Evolutionary conservation across 1,140 invertebrate genomes (phyloP), one percentile per base, ranked within the genome.

Genomic region (Teleopsis dalmanni): DNA sequence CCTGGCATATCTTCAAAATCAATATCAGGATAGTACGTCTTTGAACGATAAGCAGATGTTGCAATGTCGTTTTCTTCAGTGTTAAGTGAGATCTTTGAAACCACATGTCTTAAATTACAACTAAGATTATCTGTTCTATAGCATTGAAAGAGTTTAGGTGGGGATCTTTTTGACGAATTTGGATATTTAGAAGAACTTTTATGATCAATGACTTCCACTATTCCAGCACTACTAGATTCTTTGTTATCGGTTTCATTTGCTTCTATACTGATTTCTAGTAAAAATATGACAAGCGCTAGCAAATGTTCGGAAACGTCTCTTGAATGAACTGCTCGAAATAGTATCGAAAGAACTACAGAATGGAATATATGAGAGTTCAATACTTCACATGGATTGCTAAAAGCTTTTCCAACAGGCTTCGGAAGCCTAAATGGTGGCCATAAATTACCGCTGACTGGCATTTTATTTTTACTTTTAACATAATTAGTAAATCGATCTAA

Each of bases 401-500:
- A 91, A 2, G 81, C 78, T 2, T 73, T 62, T 21, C 79, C 77
- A 2, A 82, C 78, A 5, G 78, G 73, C 18, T 76, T 66, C 5
- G 89, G 88, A 33, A 84, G 74, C 41, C 86, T 74, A 65, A 87
- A 91, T 1, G 90, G 90, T 31, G 89, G 88, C 90, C 90, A 93
- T 0, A 84, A 83, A 41, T 78, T 80, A 2, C 76, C 75, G 47
- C 77, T 78, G 9, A 75, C 72, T 49, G 80, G 80, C 54, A 85
- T 75, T 60, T 83, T 82, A n/a, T 81, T 78, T 21, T 77, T 75
- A 51, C 80, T 77, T 44, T 78, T 80, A 0, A 82, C 79, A 44
- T 87, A 91, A 58, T 85, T 80, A 2, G 83, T 87, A 68, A 82
- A 90, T 38, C 93, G 76, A 72, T 98, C 93, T 80, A 97, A 84